Conservation (phyloP, 2,113 vertebrate species). For the Chauna torquata region DNA sequence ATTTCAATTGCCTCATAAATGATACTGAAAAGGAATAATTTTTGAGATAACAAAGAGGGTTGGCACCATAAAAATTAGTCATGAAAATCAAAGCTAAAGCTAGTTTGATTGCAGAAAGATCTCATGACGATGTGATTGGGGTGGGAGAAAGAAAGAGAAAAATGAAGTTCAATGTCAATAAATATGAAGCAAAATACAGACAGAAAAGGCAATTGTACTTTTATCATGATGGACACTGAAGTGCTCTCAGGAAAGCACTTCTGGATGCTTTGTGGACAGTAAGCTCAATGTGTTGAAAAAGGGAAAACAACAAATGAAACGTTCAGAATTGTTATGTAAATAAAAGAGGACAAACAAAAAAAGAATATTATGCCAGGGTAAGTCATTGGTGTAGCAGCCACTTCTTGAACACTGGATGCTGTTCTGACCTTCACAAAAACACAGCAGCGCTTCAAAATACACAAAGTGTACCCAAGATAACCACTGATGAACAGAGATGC, state of each 20-base stretch:
- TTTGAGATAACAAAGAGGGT: neutral
- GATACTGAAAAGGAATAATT: neutral
- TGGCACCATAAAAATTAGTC: neutral
- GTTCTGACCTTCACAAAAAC: neutral
- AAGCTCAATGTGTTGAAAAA: neutral
- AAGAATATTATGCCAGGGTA: neutral
- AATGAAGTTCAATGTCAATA: neutral
- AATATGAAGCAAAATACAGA: neutral
- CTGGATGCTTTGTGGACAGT: neutral
- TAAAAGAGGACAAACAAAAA: neutral
- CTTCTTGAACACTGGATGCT: neutral
- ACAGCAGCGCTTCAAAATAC: neutral
- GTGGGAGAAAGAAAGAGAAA: neutral
- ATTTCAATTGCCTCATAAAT: neutral
- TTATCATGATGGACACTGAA: neutral
- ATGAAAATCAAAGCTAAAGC: neutral
- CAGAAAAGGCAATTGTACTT: neutral
- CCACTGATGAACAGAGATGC: neutral
- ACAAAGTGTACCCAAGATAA: neutral
- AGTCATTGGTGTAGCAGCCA: neutral
- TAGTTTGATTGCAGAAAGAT: neutral
- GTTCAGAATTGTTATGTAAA: neutral
- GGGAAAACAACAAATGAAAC: neutral
- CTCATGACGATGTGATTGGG: neutral
- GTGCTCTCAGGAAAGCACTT: neutral